Base-by-base conservation (phyloP, 2,888 invertebrate genomes). In the Schrankia costaestrigalis region DNA sequence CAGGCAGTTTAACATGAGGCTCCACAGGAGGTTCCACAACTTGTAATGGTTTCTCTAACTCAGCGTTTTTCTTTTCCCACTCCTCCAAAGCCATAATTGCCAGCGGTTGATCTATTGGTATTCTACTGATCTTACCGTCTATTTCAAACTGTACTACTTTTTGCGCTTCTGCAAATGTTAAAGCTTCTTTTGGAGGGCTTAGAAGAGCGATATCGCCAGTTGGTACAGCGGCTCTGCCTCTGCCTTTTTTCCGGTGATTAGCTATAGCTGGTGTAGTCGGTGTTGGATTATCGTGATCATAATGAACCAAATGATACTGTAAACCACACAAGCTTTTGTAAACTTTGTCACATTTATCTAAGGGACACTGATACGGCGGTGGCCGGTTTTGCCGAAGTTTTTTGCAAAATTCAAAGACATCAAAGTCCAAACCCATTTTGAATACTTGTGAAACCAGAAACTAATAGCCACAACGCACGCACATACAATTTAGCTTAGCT, bases 261-360 rank as follows among this genome's bases (percentile, higher is more conserved):
- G 91, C 90, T 38, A 91, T 85, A 8, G 90, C 75, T 19, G 92
- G 91, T 36, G 92, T 90, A 26, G 89, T 78, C 27, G 93, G 91
- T 39, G 91, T 90, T 8, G 93, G 93, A 68, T 93, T 93, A 62
- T 94, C 93, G 72, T 96, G 95, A 73, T 96, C 95, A 76, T 92
- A 95, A 72, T 95, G 94, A 48, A 93, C 93, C 56, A 96, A 80
- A 71, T 97, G 96, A 72, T 95, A 95, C 67, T 95, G 95, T 54
- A 97, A 89, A 1, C 96, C 96, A 47, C 93, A 93, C 46, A 95
- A 92, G 44, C 95, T 95, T 80, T 95, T 95, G 78, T 96, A 97
- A 11, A 93, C 92, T 72, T 94, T 93, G 52, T 93, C 94, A 82
- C 97, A 97, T 63, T 94, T 93, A 57, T 93, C 92, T 31, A 95